A percentile compares a stretch with the other conserved stretches of the same genome.
These are phyloP conservation scores for Tympanoctomys barrerae DNA, from an alignment of 2,797 vertebrate genomes.

Conservation along the genomic window DNA sequence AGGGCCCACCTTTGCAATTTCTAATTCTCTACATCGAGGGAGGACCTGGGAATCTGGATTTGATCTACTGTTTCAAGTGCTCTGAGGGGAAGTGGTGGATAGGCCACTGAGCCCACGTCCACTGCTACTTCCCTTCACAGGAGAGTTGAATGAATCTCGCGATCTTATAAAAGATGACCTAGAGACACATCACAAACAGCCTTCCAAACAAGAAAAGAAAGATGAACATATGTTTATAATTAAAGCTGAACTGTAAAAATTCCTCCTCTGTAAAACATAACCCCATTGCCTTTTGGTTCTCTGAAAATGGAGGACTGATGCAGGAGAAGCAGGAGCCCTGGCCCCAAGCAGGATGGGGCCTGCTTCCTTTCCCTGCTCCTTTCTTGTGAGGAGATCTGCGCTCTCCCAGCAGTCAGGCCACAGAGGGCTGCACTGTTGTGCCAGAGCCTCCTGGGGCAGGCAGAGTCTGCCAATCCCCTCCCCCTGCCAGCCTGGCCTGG, in stretches of 20 bases:
- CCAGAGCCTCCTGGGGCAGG: constrained; percentile 61
- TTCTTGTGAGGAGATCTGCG: constrained; percentile 9
- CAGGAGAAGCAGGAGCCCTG: not conserved
- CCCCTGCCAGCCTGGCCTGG: constrained; percentile 47
- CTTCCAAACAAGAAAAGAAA: constrained; percentile 55
- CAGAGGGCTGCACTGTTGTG: constrained; percentile 47
- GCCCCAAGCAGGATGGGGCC: not conserved
- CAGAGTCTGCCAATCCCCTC: constrained; percentile 50
- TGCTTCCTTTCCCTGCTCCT: constrained; percentile 30
- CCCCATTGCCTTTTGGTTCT: not conserved
- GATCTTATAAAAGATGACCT: not conserved
- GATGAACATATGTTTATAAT: constrained; percentile 26
- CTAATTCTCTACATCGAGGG: not conserved
- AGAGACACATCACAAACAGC: not conserved
- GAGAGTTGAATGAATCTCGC: not conserved
- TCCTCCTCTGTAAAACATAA: not conserved
- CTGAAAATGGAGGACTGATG: not conserved
- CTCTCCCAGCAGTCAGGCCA: constrained; percentile 4
- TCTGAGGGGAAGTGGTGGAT: not conserved
- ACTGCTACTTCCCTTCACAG: not conserved
- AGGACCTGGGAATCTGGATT: not conserved
- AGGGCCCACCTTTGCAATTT: not conserved
- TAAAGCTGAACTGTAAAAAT: not conserved
- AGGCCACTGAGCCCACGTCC: no score
- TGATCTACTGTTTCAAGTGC: not conserved